Evolutionary conservation across 1,140 invertebrate genomes (phyloP), one percentile per base, ranked within the genome.

Genomic region (Drosophila orosa): DNA sequence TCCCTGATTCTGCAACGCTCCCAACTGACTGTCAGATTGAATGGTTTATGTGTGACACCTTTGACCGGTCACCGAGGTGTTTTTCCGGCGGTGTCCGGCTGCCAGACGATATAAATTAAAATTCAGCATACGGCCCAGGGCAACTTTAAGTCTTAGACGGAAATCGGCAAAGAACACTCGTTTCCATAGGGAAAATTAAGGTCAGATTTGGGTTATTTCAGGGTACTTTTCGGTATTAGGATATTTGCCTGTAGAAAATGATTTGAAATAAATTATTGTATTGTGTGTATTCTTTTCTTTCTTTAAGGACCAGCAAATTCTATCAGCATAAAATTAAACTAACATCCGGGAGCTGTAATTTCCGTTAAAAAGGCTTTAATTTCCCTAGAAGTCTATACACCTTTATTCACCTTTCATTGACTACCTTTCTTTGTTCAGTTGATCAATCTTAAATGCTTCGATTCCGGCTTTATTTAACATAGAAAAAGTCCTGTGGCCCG

Each of bases 41-140:
- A 87, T 87, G 83, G 79, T 87, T 87, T 87, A 87, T 87, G 83
- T 89, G 83, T 76, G 84, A 89, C 83, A 87, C 83, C 84, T 87
- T 87, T 87, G 83, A 74, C 83, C 79, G 75, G 84, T 83, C 83
- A 61, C 60, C 33, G 45, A 74, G 67, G 83, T 72, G 50, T 68
- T 65, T 67, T 67, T 35, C 67, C 19, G 63, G 10, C 40, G 12
- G 10, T 78, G 72, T 63, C 55, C 56, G 52, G 22, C 47, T 54
- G 63, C 79, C 58, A 57, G 52, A 76, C 80, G 35, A 77, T 67
- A 89, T 89, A 87, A 83, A 87, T 87, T 87, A 87, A 79, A 68
- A 27, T 60, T 25, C 74, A 44, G 40, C 65, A 54, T 56, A 45
- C 33, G 48, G 35, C 9, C 12, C 5, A 2, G 29, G 24, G 27